Evolutionary conservation across 2,888 invertebrate species (phyloP).

Genomic region (Drosophila bunnanda): DNA sequence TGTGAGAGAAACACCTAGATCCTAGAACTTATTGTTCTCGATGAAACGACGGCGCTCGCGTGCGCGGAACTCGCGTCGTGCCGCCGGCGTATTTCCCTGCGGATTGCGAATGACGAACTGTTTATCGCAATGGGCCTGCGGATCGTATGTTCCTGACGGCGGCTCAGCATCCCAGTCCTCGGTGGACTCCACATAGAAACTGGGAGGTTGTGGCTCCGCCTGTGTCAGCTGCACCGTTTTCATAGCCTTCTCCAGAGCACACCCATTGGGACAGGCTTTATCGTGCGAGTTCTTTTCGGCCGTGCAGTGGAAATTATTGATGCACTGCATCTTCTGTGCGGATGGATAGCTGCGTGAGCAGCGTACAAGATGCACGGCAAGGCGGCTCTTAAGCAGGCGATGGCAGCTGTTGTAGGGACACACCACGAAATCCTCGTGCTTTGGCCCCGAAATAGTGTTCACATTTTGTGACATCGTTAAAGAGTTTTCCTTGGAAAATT

Average conservation of each 20-base stretch:
- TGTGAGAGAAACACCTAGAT: neutral
- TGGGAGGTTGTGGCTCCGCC: neutral
- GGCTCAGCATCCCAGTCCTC: slow-evolving; percentile 52
- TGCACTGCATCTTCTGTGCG: slow-evolving; percentile 84
- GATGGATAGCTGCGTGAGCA: slow-evolving; percentile 86
- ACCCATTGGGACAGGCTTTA: slow-evolving; percentile 52
- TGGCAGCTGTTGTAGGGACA: slow-evolving; percentile 87
- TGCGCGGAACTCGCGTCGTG: slow-evolving; percentile 63
- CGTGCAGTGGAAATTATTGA: too few relatives aligned
- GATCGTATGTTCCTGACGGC: slow-evolving; percentile 40
- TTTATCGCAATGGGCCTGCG: slow-evolving; percentile 36
- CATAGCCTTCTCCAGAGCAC: slow-evolving; percentile 17
- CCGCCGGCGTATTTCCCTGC: slow-evolving; percentile 47
- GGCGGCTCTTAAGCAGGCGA: slow-evolving; percentile 85
- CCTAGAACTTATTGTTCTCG: neutral
- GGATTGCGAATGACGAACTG: slow-evolving; percentile 51
- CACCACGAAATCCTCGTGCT: slow-evolving; percentile 62
- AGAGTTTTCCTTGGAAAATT: neutral
- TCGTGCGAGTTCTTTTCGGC: too few relatives aligned
- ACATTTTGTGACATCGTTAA: neutral
- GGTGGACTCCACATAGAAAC: neutral
- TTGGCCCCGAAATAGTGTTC: too few relatives aligned
- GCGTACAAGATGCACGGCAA: slow-evolving; percentile 86
- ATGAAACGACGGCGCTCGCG: slow-evolving; percentile 65
- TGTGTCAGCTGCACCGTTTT: slow-evolving; percentile 54